Percentiles rank a stretch among this genome's conserved stretches.
Conservation (phyloP, 2,888 invertebrate genomes). For the Siphlonurus alternatus region DNA sequence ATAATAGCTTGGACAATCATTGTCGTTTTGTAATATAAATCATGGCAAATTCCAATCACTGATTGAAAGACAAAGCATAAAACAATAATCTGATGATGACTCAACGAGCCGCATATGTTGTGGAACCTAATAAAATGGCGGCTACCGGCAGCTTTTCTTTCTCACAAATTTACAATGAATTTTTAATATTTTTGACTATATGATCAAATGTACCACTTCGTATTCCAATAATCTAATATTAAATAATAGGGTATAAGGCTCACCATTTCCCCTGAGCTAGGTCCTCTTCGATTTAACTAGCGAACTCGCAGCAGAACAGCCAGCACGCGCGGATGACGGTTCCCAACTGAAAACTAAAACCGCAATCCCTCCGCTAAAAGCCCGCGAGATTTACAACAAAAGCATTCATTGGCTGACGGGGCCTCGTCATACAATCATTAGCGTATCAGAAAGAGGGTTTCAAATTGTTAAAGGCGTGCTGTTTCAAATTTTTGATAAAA, state of each 20-base stretch:
- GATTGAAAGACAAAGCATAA: no score
- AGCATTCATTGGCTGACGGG: background rate
- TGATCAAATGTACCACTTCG: no score
- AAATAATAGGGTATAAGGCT: slow-evolving; percentile 7
- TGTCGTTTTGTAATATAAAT: no score
- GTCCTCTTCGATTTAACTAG: slow-evolving; percentile 6
- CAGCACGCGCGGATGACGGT: slow-evolving; percentile 3
- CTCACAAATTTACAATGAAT: background rate
- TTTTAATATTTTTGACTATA: background rate
- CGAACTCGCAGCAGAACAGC: slow-evolving; percentile 2
- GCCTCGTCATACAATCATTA: background rate
- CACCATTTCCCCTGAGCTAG: slow-evolving; percentile 17
- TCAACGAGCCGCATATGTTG: background rate
- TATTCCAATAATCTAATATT: background rate
- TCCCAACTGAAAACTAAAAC: slow-evolving; percentile 3
- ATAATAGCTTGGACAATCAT: no score
- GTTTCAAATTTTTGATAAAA: background rate
- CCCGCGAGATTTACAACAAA: background rate
- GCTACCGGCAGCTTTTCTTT: slow-evolving; percentile 8
- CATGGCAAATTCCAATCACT: no score
- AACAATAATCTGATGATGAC: background rate
- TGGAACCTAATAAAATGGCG: slow-evolving; percentile 10
- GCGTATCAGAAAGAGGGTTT: background rate
- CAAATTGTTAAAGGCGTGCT: background rate
- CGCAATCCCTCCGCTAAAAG: background rate